A percentile compares a stretch with the other conserved stretches of the same genome.
Conservation (phyloP, 2,888 invertebrate species). For the Drosophila putrida region DNA sequence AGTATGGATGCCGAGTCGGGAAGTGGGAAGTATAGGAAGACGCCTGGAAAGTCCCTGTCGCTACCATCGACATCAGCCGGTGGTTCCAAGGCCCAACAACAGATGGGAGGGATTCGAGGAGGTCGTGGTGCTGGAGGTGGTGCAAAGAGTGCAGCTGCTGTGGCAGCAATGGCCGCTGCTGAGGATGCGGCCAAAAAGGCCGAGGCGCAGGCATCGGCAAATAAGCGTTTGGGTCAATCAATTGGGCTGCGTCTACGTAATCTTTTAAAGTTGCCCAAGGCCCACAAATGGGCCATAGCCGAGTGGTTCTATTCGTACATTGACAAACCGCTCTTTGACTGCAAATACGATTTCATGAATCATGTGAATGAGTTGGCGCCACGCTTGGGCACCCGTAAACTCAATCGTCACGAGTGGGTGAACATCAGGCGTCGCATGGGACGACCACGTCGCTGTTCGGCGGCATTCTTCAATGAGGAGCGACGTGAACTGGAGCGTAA, state of each 20-base stretch:
- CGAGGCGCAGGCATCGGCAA: conserved; percentile 88
- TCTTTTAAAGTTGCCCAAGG: conserved; percentile 98
- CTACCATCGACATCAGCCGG: neutral
- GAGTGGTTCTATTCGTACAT: conserved; percentile 99
- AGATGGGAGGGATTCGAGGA: conserved; percentile 4
- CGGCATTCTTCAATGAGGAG: conserved; percentile 98
- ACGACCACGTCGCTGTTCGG: conserved; percentile 97
- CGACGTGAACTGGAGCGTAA: conserved; percentile 95
- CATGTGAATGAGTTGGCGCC: conserved; percentile 98
- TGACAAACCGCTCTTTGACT: conserved; percentile 96
- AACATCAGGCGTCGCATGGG: conserved; percentile 98
- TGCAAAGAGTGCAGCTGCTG: conserved; percentile 28
- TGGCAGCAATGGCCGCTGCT: conserved; percentile 39
- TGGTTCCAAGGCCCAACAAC: conserved; percentile 13
- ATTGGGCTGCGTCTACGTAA: conserved; percentile 96
- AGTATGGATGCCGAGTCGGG: conserved; percentile 29
- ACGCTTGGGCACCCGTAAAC: conserved; percentile 92
- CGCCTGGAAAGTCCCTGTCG: conserved; percentile 35
- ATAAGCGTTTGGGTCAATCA: conserved; percentile 94
- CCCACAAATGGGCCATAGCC: conserved; percentile 99
- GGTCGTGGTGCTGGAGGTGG: conserved; percentile 18
- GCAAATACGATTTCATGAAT: conserved; percentile 89
- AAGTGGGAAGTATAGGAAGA: conserved; percentile 28
- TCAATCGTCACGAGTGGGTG: conserved; percentile 97
- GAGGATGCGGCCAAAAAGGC: conserved; percentile 60